Base-by-base conservation (phyloP, 2,888 invertebrate genomes). In the Cantharis rufa region DNA sequence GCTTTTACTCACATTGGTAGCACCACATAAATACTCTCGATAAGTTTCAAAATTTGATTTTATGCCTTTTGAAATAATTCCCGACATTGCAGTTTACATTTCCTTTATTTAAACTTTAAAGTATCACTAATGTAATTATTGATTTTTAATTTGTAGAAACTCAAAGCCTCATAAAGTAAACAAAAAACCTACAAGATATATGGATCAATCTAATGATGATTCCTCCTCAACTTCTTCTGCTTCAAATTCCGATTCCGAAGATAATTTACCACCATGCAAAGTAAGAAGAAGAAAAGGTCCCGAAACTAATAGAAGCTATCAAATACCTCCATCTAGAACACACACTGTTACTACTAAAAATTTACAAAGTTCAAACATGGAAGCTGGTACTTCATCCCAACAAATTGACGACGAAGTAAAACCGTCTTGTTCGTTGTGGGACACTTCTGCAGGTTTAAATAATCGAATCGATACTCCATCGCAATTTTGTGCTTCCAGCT, bases 391-490 rank as follows among this genome's bases (percentile, higher is more conserved):
- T 15, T 48, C 68, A 61, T 15, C n/a, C 7, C 28, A 62, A 16
- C 18, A 18, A 15, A 32, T 7, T 15, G 18, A 48, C 1, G 74
- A 66, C 13, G 48, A 70, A 28, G n/a, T 69, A 24, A 74, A 71
- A 64, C 78, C 78, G 21, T 78, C 75, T 64, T 78, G 78, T 70
- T 78, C 78, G 1, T 27, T 62, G 3, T 78, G 78, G 78, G 72
- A 69, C 13, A 11, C 66, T 15, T 3, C 66, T 5, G 73, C 63
- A 27, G n/a, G 48, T 48, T 16, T 48, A 13, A 66, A 10, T 28
- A 64, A 63, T 68, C 28, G 32, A 7, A 32, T 32, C 5, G 66
- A 48, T n/a, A 48, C 48, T 48, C n/a, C 48, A n/a, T n/a, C n/a
- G n/a, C 48, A 48, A n/a, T 48, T n/a, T 48, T 48, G 48, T 48